Evolutionary conservation across 1,140 invertebrate genomes (phyloP).

Genomic region (Drosophila melanogaster): Release_6_plus_ISO1_MT NT_033779.5:16723001-16723500

Average conservation of each 20-base stretch:
- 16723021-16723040: no score
- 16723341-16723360: constrained; percentile 56
- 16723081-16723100: constrained; percentile 16
- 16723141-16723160: constrained; percentile 48
- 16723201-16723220: constrained; percentile 66
- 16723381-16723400: constrained; percentile 58
- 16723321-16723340: constrained; percentile 34
- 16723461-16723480: constrained; percentile 62
- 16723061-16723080: background rate
- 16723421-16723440: constrained; percentile 62
- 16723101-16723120: background rate
- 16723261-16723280: constrained; percentile 53
- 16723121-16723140: constrained; percentile 22
- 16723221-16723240: constrained; percentile 39
- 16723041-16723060: background rate
- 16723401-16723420: constrained; percentile 68
- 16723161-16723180: constrained; percentile 58
- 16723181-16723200: constrained; percentile 68
- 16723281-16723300: constrained; percentile 64
- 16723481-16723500: constrained; percentile 39
- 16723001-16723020: no score
- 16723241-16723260: constrained; percentile 37
- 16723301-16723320: constrained; percentile 57
- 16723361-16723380: constrained; percentile 62
- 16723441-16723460: constrained; percentile 70